Evolutionary conservation across 2,888 invertebrate genomes (phyloP).

Genomic region (Eilema caniola): DNA sequence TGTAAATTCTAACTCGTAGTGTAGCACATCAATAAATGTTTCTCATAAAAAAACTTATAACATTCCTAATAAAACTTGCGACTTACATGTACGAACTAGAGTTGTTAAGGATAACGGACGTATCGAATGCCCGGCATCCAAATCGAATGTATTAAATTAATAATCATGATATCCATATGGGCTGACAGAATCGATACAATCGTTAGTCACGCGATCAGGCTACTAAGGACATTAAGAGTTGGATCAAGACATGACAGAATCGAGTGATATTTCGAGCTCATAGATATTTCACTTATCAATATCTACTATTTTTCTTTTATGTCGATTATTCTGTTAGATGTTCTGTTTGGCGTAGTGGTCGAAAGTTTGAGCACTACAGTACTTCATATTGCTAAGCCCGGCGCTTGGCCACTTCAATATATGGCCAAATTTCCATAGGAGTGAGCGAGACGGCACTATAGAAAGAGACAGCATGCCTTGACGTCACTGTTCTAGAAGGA

Average conservation of each 20-base stretch:
- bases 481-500: no score
- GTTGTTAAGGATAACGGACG: constrained; percentile 45
- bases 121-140: constrained; percentile 53
- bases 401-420: no score
- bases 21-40: neutral
- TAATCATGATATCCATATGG: constrained; percentile 46
- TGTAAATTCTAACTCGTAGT: neutral
- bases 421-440: no score
- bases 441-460: no score
- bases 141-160: constrained; percentile 55
- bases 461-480: no score
- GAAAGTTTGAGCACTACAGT: no score
- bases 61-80: constrained; percentile 2
- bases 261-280: neutral
- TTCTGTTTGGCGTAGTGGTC: neutral
- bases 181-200: constrained; percentile 46
- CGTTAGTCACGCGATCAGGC: constrained; percentile 47
- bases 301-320: neutral
- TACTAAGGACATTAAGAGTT: constrained; percentile 30
- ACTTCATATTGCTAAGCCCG: no score
- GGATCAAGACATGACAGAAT: neutral
- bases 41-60: neutral
- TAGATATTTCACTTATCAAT: constrained; percentile 2
- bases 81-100: constrained; percentile 22
- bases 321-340: neutral